Base-by-base conservation (phyloP, 2,888 invertebrate genomes). In the Polydrusus cervinus region DNA sequence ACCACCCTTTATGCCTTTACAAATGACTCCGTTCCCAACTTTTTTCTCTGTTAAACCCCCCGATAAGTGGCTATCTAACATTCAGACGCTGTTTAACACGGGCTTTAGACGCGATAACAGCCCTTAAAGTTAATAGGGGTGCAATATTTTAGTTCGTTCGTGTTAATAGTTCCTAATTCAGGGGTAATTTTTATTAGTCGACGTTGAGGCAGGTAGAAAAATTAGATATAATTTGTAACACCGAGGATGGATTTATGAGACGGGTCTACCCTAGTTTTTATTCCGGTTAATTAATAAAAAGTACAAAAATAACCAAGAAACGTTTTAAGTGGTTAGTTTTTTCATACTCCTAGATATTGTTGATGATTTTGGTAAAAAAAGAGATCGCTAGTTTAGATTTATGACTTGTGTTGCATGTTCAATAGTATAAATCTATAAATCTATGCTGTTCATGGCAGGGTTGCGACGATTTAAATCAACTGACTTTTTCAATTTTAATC, bases 11-110 rank as follows among this genome's bases (percentile, higher is more conserved):
- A 20, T 43, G 69, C 65, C 16, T 47, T 72, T 68, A 75, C 75
- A 72, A 75, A 75, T 75, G 64, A 49, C 71, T 70, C 61, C 20
- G 20, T 45, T 51, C 47, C 34, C 34, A 66, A 67, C 55, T 69
- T 75, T 71, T 71, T 75, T 49, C 55, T 51, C 47, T 60, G 64
- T 60, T 73, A 70, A 75, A 30, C 55, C 61, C n/a, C 72, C 69
- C 61, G 76, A 76, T 74, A 79, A 80, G 80, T 80, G 79, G 78
- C 78, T 72, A 77, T 77, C 77, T 69, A 79, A 76, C 80, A 79
- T 79, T 78, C 75, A 71, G 76, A 72, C 71, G 74, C 74, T 76
- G 78, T 79, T 75, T 75, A 79, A 73, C 77, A 78, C 74, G 65
- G 65, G 67, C 70, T 68, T 38, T n/a, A 68, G 69, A 66, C 55